A percentile compares a stretch with the other conserved stretches of the same genome.
These are phyloP conservation scores for Strigamia crassipes DNA, from an alignment of 2,888 invertebrate genomes.

Conservation along the genomic window DNA sequence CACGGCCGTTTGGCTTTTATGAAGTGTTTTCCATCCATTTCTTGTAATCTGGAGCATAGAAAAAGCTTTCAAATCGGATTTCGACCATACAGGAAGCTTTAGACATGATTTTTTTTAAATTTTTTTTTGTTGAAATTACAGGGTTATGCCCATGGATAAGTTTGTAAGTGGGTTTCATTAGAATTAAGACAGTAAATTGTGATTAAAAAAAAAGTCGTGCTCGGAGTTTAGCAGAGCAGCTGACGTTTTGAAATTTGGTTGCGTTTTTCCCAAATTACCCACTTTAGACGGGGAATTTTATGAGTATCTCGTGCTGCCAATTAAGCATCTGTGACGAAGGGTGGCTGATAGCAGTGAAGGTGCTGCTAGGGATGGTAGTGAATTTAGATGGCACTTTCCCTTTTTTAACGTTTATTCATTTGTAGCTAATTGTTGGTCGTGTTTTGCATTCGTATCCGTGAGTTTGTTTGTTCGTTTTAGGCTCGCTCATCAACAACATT, in stretches of 20 bases:
- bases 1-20: neutral
- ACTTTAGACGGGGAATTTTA: neutral
- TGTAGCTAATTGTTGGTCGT: neutral
- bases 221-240: neutral
- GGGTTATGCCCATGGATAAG: neutral
- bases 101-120: neutral
- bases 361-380: neutral
- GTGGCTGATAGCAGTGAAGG: neutral
- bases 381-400: neutral
- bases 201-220: neutral
- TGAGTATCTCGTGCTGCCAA: neutral
- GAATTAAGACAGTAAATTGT: neutral
- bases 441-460: neutral
- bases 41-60: neutral
- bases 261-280: neutral
- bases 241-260: neutral
- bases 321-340: neutral
- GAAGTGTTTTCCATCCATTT: neutral
- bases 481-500: neutral
- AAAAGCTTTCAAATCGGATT: neutral
- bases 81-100: neutral
- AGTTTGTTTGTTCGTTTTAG: neutral
- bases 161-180: neutral
- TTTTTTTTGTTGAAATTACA: neutral
- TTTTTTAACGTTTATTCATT: neutral